These are phyloP conservation scores for Ephydatia muelleri DNA, from an alignment of 37 sponge, comb jelly and placozoan genomes.

Conservation along the genomic window DNA sequence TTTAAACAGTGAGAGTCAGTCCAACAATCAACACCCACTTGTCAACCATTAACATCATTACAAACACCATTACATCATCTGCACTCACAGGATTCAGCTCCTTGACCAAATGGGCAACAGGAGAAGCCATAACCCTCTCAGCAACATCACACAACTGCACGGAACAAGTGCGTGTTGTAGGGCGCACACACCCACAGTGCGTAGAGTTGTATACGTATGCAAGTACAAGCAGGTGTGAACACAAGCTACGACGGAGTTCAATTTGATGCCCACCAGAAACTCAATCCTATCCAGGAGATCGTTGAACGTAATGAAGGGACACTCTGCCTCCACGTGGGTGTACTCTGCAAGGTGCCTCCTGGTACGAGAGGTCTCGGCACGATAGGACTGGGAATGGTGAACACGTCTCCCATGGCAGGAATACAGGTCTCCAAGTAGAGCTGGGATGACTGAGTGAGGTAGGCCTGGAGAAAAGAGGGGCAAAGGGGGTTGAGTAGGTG, in stretches of 20 bases:
- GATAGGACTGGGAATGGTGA: slow-evolving; percentile 96
- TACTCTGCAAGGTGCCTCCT: slow-evolving; percentile 93
- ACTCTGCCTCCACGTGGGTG: slow-evolving; percentile 96
- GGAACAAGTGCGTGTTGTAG: background rate
- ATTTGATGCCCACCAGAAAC: slow-evolving; percentile 66
- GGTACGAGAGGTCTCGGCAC: slow-evolving; percentile 95
- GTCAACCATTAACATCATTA: background rate
- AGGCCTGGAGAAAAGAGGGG: slow-evolving; percentile 61
- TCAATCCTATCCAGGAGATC: slow-evolving; percentile 92
- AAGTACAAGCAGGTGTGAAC: background rate
- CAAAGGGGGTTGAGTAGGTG: background rate
- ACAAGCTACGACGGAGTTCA: background rate
- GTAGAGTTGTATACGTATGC: background rate
- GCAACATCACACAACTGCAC: slow-evolving; percentile 91
- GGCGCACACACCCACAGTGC: background rate
- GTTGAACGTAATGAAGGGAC: slow-evolving; percentile 95
- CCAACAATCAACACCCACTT: too few relatives aligned
- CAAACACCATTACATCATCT: background rate
- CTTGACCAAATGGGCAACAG: slow-evolving; percentile 69
- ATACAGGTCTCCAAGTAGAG: slow-evolving; percentile 97
- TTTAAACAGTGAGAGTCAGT: background rate
- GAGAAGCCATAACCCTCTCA: slow-evolving; percentile 81
- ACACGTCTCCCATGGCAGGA: slow-evolving; percentile 93
- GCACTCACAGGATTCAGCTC: slow-evolving; percentile 92
- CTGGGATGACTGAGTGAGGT: slow-evolving; percentile 98